These are phyloP conservation scores for Smittia sp. DNA, from an alignment of 2,888 invertebrate species.

Conservation along the genomic window DNA sequence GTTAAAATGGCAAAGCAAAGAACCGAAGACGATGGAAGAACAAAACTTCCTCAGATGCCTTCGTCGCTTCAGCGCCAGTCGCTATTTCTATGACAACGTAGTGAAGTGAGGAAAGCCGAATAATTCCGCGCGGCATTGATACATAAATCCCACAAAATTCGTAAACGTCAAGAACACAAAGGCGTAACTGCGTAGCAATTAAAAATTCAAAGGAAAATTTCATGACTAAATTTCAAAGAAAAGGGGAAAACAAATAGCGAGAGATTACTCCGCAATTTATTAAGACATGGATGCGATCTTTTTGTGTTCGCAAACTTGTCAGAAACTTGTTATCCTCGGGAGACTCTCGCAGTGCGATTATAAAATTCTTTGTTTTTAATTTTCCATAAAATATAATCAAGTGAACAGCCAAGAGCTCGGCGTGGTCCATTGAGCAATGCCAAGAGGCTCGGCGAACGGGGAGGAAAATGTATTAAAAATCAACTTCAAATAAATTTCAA, in stretches of 20 bases:
- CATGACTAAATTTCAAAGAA: neutral
- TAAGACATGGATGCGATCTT: neutral
- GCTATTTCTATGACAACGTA: neutral
- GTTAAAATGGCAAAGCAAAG: slow-evolving; percentile 8
- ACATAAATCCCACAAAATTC: neutral
- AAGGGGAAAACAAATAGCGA: neutral
- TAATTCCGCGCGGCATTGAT: neutral
- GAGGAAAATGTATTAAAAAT: neutral
- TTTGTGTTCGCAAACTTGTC: neutral
- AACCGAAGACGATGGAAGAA: neutral
- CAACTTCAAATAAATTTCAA: neutral
- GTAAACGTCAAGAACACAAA: neutral
- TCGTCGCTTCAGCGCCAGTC: neutral
- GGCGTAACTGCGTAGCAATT: neutral
- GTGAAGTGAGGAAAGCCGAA: neutral
- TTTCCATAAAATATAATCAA: too few species aligned
- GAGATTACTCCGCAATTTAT: slow-evolving; percentile 3
- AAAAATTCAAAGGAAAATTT: neutral
- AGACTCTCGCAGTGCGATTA: too few species aligned
- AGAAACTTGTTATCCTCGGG: neutral
- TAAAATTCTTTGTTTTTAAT: too few species aligned
- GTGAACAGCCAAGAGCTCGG: too few species aligned
- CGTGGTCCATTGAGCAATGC: neutral
- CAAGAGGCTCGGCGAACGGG: neutral
- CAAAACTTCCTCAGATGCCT: neutral